These are phyloP conservation scores for Gymnarchus niloticus DNA, from an alignment of 2,113 vertebrate species.

Conservation along the genomic window DNA sequence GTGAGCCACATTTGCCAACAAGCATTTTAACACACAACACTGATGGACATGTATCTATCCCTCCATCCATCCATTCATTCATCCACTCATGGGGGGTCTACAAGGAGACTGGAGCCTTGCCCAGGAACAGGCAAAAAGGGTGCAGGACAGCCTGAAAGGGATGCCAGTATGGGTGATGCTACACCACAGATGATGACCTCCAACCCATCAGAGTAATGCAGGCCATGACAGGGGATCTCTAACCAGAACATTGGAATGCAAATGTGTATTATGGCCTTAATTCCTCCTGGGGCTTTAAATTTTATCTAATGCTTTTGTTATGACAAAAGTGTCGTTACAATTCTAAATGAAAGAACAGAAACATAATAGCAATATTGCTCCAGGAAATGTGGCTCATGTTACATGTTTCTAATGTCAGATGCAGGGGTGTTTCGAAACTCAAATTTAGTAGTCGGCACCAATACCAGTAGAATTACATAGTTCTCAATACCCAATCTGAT, in stretches of 20 bases:
- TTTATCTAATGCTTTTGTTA: not conserved
- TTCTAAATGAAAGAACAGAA: not conserved
- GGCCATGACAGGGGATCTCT: not conserved
- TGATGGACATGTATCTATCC: not conserved
- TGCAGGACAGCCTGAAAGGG: not conserved
- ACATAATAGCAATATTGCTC: not conserved
- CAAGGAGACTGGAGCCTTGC: not conserved
- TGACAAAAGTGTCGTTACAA: not conserved
- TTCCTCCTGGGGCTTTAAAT: not conserved
- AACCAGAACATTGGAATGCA: not conserved
- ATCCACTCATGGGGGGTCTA: not conserved
- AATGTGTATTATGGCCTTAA: not conserved
- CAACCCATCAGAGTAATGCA: not conserved
- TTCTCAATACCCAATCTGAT: no score
- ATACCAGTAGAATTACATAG: no score
- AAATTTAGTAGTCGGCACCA: no score
- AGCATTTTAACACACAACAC: not conserved
- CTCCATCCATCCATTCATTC: not conserved
- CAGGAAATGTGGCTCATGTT: not conserved
- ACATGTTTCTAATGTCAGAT: not conserved
- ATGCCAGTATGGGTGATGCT: not conserved
- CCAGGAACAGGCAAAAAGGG: not conserved
- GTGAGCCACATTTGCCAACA: not conserved
- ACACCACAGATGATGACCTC: not conserved
- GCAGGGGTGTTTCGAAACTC: no score